phyloP scores from a whole-genome alignment of 2,797 vertebrate genomes.

The Hippopotamyrus pictus region DNA sequence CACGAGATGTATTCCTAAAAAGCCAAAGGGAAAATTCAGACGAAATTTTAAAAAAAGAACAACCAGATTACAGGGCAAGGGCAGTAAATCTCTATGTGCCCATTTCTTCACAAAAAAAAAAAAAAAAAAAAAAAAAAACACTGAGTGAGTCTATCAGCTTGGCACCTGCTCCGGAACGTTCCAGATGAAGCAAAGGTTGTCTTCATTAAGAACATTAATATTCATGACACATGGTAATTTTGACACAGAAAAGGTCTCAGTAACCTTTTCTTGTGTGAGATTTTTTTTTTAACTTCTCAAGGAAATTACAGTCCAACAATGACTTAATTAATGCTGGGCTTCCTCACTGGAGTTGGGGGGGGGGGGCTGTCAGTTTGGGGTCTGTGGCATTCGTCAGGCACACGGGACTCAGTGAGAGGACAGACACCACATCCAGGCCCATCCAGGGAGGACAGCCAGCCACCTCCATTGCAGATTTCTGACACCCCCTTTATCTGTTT shows the following conservation, averaged over 20 bases:
- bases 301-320: slow-evolving; percentile 99
- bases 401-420: slow-evolving; percentile 71
- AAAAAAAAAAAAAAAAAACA: slow-evolving; percentile 68
- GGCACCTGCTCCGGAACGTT: slow-evolving; percentile 99
- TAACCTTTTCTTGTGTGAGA: slow-evolving; percentile 98
- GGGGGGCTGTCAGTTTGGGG: slow-evolving; percentile 90
- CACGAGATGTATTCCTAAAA: background rate
- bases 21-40: slow-evolving; percentile 19
- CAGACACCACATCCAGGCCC: slow-evolving; percentile 40
- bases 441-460: slow-evolving; percentile 30
- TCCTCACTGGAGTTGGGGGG: slow-evolving; percentile 71
- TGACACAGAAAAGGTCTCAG: slow-evolving; percentile 99
- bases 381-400: slow-evolving; percentile 79
- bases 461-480: slow-evolving; percentile 34
- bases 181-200: slow-evolving; percentile 99
- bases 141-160: slow-evolving; percentile 81
- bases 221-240: slow-evolving; percentile 99
- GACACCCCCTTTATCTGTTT: slow-evolving; percentile 13
- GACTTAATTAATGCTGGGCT: slow-evolving; percentile 99
- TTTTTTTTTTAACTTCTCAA: slow-evolving; percentile 89
- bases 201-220: slow-evolving; percentile 99
- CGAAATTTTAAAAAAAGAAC: slow-evolving; percentile 20
- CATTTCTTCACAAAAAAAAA: slow-evolving; percentile 62
- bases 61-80: slow-evolving; percentile 32
- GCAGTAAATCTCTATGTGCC: slow-evolving; percentile 47